phyloP scores from a whole-genome alignment of 2,113 vertebrate genomes.

The Carlito syrichta region DNA sequence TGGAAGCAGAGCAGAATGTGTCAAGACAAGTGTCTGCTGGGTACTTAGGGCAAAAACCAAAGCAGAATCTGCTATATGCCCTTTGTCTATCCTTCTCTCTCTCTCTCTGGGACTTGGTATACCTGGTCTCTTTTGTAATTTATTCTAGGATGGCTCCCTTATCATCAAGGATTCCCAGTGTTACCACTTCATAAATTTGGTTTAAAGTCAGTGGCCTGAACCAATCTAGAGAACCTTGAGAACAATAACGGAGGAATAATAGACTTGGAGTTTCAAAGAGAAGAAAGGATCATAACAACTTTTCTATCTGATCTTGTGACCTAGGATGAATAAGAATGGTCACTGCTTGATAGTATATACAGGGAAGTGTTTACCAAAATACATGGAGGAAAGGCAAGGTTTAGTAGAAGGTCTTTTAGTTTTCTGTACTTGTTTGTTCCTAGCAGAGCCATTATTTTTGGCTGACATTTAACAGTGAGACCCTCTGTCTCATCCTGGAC shows the following conservation, averaged over 20 bases:
- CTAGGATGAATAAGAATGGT: background rate
- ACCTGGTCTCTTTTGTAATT: background rate
- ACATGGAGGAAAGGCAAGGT: background rate
- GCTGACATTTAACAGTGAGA: background rate
- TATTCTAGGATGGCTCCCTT: background rate
- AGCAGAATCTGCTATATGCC: background rate
- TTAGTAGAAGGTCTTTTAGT: background rate
- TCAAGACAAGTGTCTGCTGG: background rate
- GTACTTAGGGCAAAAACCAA: background rate
- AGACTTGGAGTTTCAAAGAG: background rate
- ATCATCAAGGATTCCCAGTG: background rate
- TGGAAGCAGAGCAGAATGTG: background rate
- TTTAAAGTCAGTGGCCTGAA: background rate
- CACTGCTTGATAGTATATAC: background rate
- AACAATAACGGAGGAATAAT: background rate
- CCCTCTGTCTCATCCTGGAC: too few relatives aligned
- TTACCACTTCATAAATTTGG: background rate
- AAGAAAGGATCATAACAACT: background rate
- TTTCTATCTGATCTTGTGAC: background rate
- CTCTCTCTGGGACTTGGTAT: background rate
- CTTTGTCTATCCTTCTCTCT: too few relatives aligned
- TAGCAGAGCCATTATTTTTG: background rate
- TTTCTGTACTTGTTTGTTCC: background rate
- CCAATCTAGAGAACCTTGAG: background rate
- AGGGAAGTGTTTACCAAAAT: background rate